Conservation (phyloP, 2,888 invertebrate genomes). For the Lasioglossum oenotherae region DNA sequence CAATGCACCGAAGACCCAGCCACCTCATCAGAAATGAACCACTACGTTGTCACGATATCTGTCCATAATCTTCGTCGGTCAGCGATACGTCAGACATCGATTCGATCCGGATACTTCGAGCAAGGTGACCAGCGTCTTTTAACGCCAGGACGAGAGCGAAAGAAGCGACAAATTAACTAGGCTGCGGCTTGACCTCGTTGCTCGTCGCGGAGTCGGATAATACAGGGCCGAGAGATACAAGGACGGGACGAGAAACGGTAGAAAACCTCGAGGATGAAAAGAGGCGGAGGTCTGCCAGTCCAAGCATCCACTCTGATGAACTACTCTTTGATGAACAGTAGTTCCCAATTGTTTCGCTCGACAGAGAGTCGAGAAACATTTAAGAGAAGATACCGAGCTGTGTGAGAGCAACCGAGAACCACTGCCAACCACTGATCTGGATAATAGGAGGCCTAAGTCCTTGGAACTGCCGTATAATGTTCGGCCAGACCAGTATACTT, state of each 20-base stretch:
- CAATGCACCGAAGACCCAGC: neutral
- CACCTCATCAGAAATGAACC: neutral
- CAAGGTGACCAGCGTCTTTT: constrained; percentile 54
- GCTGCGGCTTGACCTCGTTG: constrained; percentile 79
- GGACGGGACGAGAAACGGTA: constrained; percentile 68
- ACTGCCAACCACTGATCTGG: constrained; percentile 54
- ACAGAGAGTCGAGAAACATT: constrained; percentile 6
- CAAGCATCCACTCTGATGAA: constrained; percentile 80
- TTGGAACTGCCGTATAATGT: constrained; percentile 19
- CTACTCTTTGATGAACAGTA: constrained; percentile 74
- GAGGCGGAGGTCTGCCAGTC: constrained; percentile 77
- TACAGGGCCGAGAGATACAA: constrained; percentile 61
- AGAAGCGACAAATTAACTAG: constrained; percentile 77
- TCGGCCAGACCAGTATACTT: neutral
- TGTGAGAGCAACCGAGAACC: constrained; percentile 40
- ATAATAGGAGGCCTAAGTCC: constrained; percentile 44
- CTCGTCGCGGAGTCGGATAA: constrained; percentile 72
- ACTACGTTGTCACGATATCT: neutral
- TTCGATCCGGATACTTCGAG: constrained; percentile 30
- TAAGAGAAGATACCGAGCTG: neutral
- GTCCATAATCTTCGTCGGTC: constrained; percentile 38
- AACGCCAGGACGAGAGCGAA: constrained; percentile 72
- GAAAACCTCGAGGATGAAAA: constrained; percentile 64
- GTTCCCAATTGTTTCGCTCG: constrained; percentile 74
- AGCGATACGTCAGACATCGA: constrained; percentile 46